A percentile compares a stretch with the other conserved stretches of the same genome.
phyloP scores from a whole-genome alignment of 2,797 vertebrate genomes.

The Lagocephalus sceleratus region DNA sequence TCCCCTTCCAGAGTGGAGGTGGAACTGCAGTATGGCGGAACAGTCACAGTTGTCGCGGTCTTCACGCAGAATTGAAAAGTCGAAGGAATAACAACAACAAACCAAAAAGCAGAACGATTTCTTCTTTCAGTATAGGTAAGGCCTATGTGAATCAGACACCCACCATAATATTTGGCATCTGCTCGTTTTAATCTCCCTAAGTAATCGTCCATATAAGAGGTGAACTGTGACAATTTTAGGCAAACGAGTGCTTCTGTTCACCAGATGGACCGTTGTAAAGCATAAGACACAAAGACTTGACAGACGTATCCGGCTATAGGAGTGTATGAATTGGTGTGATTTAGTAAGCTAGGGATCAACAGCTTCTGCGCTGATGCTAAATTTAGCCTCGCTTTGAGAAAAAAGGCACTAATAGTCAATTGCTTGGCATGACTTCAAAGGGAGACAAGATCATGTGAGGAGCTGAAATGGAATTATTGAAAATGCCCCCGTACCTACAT shows the following conservation, averaged over 20 bases:
- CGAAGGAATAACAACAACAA: too few relatives aligned
- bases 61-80: too few relatives aligned
- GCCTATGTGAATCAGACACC: neutral
- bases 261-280: neutral
- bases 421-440: constrained; percentile 53
- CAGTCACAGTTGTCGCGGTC: too few relatives aligned
- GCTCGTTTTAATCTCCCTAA: neutral
- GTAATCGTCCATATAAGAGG: neutral
- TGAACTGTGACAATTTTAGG: neutral
- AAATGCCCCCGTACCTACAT: constrained; percentile 29
- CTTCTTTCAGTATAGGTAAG: neutral
- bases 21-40: too few relatives aligned
- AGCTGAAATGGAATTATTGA: constrained; percentile 46
- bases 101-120: constrained; percentile 15
- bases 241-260: neutral
- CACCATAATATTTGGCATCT: neutral
- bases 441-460: constrained; percentile 31
- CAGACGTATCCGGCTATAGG: constrained; percentile 20
- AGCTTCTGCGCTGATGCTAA: constrained; percentile 31
- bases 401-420: constrained; percentile 38
- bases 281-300: neutral
- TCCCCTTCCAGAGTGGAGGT: neutral
- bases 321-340: constrained; percentile 21
- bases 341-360: constrained; percentile 33
- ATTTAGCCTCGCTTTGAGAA: constrained; percentile 44